A percentile compares a stretch with the other conserved stretches of the same genome.
Conservation (phyloP, 2,888 invertebrate genomes). For the Chymomyza procnemis region DNA sequence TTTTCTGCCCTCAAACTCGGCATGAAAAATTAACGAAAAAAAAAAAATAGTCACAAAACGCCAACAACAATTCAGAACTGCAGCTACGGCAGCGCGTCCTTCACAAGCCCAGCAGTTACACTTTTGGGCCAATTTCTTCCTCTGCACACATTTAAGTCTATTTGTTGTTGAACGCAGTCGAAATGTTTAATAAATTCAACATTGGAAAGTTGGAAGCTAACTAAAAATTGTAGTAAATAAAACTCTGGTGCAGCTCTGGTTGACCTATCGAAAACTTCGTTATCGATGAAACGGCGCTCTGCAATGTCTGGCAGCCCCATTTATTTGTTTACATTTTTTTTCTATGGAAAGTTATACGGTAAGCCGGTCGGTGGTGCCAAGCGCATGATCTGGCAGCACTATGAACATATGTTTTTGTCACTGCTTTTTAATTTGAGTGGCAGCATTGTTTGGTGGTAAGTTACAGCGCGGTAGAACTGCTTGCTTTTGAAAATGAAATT, state of each 20-base stretch:
- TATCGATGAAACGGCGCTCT: not conserved
- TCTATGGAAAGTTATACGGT: no score
- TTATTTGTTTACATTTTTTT: not conserved
- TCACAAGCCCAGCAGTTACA: not conserved
- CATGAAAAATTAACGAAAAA: slow-evolving; percentile 19
- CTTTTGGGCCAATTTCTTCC: not conserved
- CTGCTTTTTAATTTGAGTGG: not conserved
- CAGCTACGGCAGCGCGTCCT: not conserved
- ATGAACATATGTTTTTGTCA: no score
- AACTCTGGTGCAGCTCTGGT: not conserved
- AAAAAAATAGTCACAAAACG: slow-evolving; percentile 14
- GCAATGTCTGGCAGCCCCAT: not conserved
- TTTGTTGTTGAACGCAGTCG: slow-evolving; percentile 27
- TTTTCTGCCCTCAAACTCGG: not conserved
- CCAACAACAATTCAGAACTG: slow-evolving; percentile 32
- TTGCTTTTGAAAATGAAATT: not conserved
- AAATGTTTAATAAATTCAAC: slow-evolving; percentile 23
- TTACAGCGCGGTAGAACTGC: not conserved
- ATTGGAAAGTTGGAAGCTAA: slow-evolving; percentile 25
- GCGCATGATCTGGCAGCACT: no score
- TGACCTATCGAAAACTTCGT: not conserved
- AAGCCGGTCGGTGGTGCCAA: no score
- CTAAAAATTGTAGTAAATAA: not conserved
- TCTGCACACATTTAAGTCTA: slow-evolving; percentile 28
- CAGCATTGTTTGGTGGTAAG: not conserved